phyloP scores from a whole-genome alignment of 2,113 vertebrate genomes.

The Cacatua alba region DNA sequence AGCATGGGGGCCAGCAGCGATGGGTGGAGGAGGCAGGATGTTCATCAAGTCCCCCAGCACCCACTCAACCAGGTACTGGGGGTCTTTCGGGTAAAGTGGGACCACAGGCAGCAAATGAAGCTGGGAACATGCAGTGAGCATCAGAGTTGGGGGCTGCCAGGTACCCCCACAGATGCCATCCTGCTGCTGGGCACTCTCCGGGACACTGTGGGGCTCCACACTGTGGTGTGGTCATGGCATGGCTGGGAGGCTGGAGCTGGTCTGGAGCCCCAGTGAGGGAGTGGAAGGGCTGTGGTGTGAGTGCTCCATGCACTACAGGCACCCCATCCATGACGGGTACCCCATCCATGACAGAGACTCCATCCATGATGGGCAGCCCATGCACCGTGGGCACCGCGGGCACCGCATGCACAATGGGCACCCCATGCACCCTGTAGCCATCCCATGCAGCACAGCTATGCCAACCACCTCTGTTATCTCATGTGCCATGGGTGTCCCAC shows the following conservation, averaged over 20 bases:
- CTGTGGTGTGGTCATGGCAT: background rate
- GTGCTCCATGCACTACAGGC: rapidly evolving
- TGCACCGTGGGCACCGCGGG: rapidly evolving
- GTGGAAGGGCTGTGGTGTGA: background rate
- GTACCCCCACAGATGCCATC: background rate
- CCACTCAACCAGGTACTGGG: background rate
- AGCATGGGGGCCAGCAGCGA: background rate
- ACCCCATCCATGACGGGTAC: rapidly evolving
- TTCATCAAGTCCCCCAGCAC: background rate
- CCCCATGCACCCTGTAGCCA: rapidly evolving
- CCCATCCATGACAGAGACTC: background rate
- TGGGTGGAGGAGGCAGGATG: background rate
- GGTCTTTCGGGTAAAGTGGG: background rate
- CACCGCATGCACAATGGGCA: rapidly evolving
- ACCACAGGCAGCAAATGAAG: background rate
- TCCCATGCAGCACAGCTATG: background rate
- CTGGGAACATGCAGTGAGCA: rapidly evolving
- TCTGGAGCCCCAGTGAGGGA: rapidly evolving
- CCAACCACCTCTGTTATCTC: background rate
- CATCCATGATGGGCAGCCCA: background rate
- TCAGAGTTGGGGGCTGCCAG: background rate
- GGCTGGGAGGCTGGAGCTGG: background rate
- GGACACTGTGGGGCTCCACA: background rate
- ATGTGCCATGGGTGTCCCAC: background rate
- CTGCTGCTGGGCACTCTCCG: background rate